Conservation (phyloP, 2,797 vertebrate genomes). For the Rhadinocentrus ornatus region DNA sequence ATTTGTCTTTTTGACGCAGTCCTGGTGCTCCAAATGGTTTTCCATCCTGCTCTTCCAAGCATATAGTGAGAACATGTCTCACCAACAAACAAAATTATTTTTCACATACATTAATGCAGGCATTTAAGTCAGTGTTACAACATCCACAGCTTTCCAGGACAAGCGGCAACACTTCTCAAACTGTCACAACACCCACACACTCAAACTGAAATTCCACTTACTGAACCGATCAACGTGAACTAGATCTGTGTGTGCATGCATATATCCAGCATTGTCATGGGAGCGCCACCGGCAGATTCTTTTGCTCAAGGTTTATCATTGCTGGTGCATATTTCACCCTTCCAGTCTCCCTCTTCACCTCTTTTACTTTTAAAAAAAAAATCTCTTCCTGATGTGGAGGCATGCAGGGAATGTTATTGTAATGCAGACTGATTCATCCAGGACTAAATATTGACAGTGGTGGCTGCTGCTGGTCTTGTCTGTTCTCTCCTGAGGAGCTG, state of each 20-base stretch:
- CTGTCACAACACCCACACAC: constrained; percentile 70
- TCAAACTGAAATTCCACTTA: constrained; percentile 65
- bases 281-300: constrained; percentile 71
- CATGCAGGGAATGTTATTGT: constrained; percentile 81
- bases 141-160: constrained; percentile 53
- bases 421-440: constrained; percentile 80
- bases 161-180: constrained; percentile 70
- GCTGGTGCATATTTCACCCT: constrained; percentile 58
- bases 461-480: constrained; percentile 38
- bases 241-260: constrained; percentile 21
- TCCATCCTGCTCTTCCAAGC: not conserved
- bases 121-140: constrained; percentile 56
- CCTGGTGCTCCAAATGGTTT: constrained; percentile 31
- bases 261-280: constrained; percentile 68
- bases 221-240: constrained; percentile 57
- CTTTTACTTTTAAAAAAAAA: constrained; percentile 48
- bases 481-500: constrained; percentile 35
- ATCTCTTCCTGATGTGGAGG: constrained; percentile 70
- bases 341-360: constrained; percentile 18
- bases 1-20: constrained; percentile 39
- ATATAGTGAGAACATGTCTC: constrained; percentile 13
- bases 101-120: constrained; percentile 27
- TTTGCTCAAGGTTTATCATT: constrained; percentile 59
- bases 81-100: constrained; percentile 3
- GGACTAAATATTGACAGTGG: constrained; percentile 81